These are phyloP conservation scores for Hyppa rectilinea DNA, from an alignment of 2,888 invertebrate species.

Conservation along the genomic window DNA sequence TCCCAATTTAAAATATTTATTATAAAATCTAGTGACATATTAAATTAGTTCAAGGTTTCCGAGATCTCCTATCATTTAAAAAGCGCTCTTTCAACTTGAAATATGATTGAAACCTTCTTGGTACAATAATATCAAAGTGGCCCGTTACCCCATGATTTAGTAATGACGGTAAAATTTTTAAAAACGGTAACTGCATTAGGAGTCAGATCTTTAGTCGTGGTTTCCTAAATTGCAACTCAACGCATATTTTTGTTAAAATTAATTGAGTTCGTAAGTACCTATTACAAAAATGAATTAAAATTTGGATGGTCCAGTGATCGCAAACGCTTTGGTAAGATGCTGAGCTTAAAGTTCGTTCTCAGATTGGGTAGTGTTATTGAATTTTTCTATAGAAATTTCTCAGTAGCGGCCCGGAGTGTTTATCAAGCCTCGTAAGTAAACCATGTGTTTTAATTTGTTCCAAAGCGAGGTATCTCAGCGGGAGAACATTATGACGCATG, in stretches of 20 bases:
- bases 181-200: too few relatives aligned
- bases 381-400: too few relatives aligned
- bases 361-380: too few relatives aligned
- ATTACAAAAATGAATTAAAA: not conserved
- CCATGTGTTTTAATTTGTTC: conserved; percentile 2
- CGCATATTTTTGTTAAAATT: not conserved
- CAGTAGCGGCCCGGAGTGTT: too few relatives aligned
- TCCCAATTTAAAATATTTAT: too few relatives aligned
- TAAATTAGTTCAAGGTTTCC: not conserved
- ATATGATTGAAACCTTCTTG: not conserved
- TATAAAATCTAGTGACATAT: not conserved
- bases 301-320: too few relatives aligned
- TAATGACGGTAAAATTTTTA: too few relatives aligned
- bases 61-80: not conserved
- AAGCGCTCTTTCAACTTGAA: not conserved
- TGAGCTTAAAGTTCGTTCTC: too few relatives aligned
- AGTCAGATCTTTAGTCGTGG: too few relatives aligned
- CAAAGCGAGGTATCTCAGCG: not conserved
- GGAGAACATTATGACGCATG: not conserved
- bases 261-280: not conserved
- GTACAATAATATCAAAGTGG: too few relatives aligned
- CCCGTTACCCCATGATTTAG: not conserved
- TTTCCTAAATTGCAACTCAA: not conserved
- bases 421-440: not conserved
- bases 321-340: too few relatives aligned